Evolutionary conservation across 2,888 invertebrate species (phyloP), one percentile per base, ranked within the genome.

Genomic region (Polymixis lichenea): DNA sequence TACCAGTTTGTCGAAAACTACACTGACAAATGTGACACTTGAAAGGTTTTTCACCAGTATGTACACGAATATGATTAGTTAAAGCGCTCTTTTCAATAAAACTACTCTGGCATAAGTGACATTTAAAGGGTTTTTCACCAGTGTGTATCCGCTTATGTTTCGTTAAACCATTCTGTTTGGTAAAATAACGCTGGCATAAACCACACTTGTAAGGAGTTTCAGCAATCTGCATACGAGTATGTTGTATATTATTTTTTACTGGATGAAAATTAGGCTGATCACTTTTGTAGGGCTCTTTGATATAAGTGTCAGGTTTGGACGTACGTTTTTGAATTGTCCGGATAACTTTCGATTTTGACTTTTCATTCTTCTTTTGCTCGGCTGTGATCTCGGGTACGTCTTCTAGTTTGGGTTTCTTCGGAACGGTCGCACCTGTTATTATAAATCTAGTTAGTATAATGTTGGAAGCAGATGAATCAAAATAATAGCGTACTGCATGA

Each of bases 1-100:
- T n/a, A 64, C 38, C 17, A 38, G 15, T 64, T n/a, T 38, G 38
- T 17, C 62, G 38, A 43, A 43, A 64, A 9, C 17, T 43, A 43
- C 43, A 17, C 5, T 64, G 62, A 64, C 62, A 64, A 43, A 64
- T 64, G 5, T 64, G n/a, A 38, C 62, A 64, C 9, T 64, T 43
- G 38, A 38, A 68, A 38, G 61, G 60, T 43, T 58, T 68, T 60
- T 68, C 68, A 43, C 60, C 68, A 13, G 68, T 68, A 38, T 68
- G 68, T 43, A 38, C 25, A 8, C 58, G 60, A 43, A 25, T n/a
- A 70, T 70, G 61, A 22, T 62, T 70, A 9, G 15, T 61, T 46
- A 62, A 62, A 62, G 28, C 62, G 13, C 69, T 25, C 38, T 77
- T 32, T 38, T 68, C 60, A 43, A 19, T 38, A 38, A 68, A 68